Base-by-base conservation (phyloP, 2,113 vertebrate species). In the Spilogale gracilis region DNA sequence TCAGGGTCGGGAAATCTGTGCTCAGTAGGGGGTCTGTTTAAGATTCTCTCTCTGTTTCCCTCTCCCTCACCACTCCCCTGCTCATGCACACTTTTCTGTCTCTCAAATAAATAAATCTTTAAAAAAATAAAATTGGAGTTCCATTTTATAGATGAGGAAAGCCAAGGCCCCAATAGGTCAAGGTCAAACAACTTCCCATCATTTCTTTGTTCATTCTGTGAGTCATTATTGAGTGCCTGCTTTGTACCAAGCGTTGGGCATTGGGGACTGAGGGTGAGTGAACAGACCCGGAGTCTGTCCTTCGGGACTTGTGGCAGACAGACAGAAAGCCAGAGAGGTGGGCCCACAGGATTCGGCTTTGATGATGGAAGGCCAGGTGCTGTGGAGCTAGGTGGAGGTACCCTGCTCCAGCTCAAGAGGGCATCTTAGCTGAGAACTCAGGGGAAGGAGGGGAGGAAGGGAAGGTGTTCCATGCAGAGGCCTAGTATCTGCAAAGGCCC, bases 301-400 rank as follows among this genome's bases (percentile, higher is more conserved):
- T 43, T 10, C 0, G 3, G 56, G 23, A 16, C 20, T 54, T 6
- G n/a, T 0, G 1, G 25, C 6, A 76, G 30, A 52, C 9, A 6
- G 86, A 58, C 27, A 11, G 30, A 20, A 82, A 67, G 27, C 27
- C 23, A 11, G 69, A 11, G 60, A 38, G 30, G 18, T 21, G 56
- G 63, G 48, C 23, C 20, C 25, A 27, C 20, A 2, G 48, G 32
- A 3, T 13, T 1, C 27, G 43, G 48, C 17, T 56, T 80, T 86
- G 50, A 12, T 0, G 30, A 52, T 56, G 13, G 76, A 88, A 81
- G 23, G 32, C 18, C 14, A 18, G 25, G 32, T 1, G 1, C 67
- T 86, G 38, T 52, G 17, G 82, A 50, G 13, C 25, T 13, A 11
- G 30, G 25, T 87, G 67, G 65, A 80, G 45, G n/a, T 30, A 3